Conservation (phyloP, 2,113 vertebrate genomes). For the Naja naja region DNA sequence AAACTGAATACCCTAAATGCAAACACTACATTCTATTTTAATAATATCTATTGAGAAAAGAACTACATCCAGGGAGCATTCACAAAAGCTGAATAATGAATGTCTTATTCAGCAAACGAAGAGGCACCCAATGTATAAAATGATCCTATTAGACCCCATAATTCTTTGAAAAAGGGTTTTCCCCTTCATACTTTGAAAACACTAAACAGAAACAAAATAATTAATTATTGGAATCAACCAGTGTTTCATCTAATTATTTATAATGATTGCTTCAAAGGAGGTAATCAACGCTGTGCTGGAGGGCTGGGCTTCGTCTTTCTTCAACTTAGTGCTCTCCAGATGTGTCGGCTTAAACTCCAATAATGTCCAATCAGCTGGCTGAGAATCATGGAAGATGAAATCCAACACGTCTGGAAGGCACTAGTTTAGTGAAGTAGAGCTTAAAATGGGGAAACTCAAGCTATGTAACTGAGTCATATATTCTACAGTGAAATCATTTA, state of each 20-base stretch:
- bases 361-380: background rate
- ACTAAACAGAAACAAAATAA: slow-evolving; percentile 4
- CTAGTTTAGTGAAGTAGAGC: background rate
- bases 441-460: background rate
- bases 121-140: background rate
- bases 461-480: background rate
- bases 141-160: background rate
- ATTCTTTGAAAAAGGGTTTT: background rate
- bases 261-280: background rate
- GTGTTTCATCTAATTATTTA: slow-evolving; percentile 2
- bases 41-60: background rate
- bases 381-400: background rate
- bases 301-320: background rate
- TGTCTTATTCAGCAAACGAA: rapidly evolving
- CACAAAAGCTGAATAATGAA: background rate
- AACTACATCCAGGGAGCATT: background rate
- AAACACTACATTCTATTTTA: background rate
- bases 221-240: slow-evolving; percentile 19
- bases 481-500: background rate
- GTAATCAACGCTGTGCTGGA: background rate
- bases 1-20: background rate
- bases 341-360: background rate
- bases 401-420: background rate
- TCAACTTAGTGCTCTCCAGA: background rate
- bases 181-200: background rate